Evolutionary conservation across 2,888 invertebrate species (phyloP).

Genomic region (Orthosia incerta): DNA sequence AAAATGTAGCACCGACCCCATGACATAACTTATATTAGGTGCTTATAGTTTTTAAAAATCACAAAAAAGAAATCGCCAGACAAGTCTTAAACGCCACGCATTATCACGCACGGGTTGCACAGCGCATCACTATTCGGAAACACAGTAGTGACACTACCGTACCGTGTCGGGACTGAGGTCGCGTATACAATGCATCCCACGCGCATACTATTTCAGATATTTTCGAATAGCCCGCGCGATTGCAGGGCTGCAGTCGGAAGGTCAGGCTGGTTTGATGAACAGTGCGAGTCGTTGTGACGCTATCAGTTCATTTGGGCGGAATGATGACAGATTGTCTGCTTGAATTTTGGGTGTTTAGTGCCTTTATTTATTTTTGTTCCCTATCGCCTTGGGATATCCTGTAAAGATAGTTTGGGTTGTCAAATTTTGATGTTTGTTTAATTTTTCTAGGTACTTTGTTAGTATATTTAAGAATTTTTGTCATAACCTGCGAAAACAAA

Average conservation of each 20-base stretch:
- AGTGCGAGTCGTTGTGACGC: conserved; percentile 21
- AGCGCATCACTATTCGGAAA: conserved; percentile 53
- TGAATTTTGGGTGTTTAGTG: background rate
- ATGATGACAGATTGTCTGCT: conserved; percentile 10
- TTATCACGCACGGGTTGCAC: conserved; percentile 23
- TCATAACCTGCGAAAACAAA: no score
- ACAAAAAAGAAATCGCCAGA: background rate
- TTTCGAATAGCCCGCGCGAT: conserved; percentile 66
- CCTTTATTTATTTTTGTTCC: background rate
- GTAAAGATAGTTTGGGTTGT: background rate
- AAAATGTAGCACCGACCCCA: no score
- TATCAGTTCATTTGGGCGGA: conserved; percentile 8
- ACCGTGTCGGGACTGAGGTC: conserved; percentile 58
- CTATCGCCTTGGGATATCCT: background rate
- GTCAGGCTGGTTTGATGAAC: conserved; percentile 24
- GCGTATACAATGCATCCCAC: conserved; percentile 81
- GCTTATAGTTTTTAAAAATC: no score
- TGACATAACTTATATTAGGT: no score
- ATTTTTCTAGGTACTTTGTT: no score
- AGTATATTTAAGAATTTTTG: no score
- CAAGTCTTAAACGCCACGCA: background rate
- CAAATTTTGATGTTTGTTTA: background rate
- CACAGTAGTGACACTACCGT: no score
- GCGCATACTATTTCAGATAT: conserved; percentile 78
- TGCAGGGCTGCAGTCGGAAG: conserved; percentile 64